A percentile compares a stretch with the other conserved stretches of the same genome.
Conservation (phyloP, 1,140 invertebrate genomes). For the Drosophila funebris region DNA sequence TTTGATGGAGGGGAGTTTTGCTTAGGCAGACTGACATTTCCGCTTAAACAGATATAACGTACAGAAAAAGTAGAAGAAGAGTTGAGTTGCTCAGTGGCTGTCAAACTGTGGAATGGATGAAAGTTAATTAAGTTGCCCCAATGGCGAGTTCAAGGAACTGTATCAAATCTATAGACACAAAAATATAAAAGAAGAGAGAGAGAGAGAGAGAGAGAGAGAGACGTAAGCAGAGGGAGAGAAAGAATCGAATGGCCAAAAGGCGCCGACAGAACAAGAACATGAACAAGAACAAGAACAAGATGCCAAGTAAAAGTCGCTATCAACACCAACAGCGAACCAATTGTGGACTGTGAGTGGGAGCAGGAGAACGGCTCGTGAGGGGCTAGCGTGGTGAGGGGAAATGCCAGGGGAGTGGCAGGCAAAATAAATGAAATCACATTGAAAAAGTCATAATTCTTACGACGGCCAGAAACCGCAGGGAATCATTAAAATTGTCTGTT, state of each 20-base stretch:
- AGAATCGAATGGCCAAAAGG: constrained; percentile 47
- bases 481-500: constrained; percentile 79
- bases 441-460: constrained; percentile 79
- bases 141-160: constrained; percentile 70
- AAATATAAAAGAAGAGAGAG: not conserved
- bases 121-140: constrained; percentile 73
- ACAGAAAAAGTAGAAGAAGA: not conserved
- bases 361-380: not conserved
- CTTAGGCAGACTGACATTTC: constrained; percentile 21
- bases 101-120: constrained; percentile 59
- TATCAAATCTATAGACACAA: constrained; percentile 37
- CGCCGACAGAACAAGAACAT: constrained; percentile 28
- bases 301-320: constrained; percentile 70
- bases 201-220: constrained; percentile 5
- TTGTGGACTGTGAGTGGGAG: constrained; percentile 5
- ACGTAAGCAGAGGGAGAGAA: constrained; percentile 6
- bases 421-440: constrained; percentile 79
- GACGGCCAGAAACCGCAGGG: constrained; percentile 64
- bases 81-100: constrained; percentile 25
- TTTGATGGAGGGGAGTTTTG: constrained; percentile 3
- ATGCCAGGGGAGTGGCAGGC: constrained; percentile 2
- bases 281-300: constrained; percentile 5
- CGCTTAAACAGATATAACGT: constrained; percentile 7
- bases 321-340: constrained; percentile 71
- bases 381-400: not conserved